These are phyloP conservation scores for Euzetes globulus DNA, from an alignment of 2,888 invertebrate species.

Conservation along the genomic window DNA sequence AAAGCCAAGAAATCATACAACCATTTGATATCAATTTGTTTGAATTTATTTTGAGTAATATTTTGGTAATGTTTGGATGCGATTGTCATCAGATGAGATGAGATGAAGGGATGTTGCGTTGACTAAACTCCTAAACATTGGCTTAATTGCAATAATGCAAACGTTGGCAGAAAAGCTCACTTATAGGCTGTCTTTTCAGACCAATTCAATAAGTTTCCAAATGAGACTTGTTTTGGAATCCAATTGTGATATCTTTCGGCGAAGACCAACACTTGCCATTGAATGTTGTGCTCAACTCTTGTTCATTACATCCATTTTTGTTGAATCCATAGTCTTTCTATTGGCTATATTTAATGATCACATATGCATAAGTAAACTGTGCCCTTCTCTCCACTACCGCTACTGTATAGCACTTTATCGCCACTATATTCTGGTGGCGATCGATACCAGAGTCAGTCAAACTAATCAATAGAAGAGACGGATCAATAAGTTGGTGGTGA, in stretches of 20 bases:
- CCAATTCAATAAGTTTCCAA: not conserved
- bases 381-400: not conserved
- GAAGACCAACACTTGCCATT: no score
- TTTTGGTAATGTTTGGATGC: not conserved
- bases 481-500: constrained; percentile 17
- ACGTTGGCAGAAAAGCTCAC: not conserved
- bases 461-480: constrained; percentile 7
- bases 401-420: not conserved
- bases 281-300: not conserved
- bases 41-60: no score
- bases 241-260: no score
- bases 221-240: no score
- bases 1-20: no score
- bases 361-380: constrained; percentile 27
- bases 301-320: not conserved
- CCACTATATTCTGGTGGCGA: constrained; percentile 22
- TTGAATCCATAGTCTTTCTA: not conserved
- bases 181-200: not conserved
- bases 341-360: not conserved
- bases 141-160: not conserved
- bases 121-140: not conserved
- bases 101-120: constrained; percentile 20
- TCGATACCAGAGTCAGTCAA: constrained; percentile 7
- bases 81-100: not conserved
- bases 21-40: no score